phyloP scores from a whole-genome alignment of 2,113 vertebrate species.

The Formicarius rufipectus region DNA sequence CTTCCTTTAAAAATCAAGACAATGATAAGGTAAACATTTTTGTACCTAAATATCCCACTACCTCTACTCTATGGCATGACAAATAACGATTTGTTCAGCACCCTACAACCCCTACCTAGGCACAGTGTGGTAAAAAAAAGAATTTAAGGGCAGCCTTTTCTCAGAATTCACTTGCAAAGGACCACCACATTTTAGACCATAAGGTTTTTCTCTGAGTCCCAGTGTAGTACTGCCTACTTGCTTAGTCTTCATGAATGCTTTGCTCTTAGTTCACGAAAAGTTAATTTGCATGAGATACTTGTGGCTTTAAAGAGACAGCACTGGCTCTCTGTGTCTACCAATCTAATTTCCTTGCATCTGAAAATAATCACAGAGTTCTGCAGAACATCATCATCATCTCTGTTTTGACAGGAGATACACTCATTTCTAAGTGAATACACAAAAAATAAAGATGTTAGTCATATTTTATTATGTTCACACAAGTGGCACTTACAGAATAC shows the following conservation, averaged over 20 bases:
- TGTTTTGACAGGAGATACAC: background rate
- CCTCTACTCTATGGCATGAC: background rate
- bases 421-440: background rate
- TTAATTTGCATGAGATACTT: slow-evolving; percentile 47
- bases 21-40: background rate
- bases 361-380: slow-evolving; percentile 23
- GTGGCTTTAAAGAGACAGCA: slow-evolving; percentile 53
- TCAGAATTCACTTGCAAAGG: slow-evolving; percentile 4
- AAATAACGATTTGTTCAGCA: background rate
- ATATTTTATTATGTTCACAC: slow-evolving; percentile 28
- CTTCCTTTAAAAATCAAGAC: slow-evolving; percentile 25
- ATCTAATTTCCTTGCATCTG: slow-evolving; percentile 50
- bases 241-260: slow-evolving; percentile 35
- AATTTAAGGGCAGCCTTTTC: background rate
- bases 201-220: slow-evolving; percentile 21
- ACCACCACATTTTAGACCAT: background rate
- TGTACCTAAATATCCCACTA: slow-evolving; percentile 1
- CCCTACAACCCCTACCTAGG: background rate
- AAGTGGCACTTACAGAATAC: slow-evolving; percentile 39
- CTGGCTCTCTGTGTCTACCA: background rate
- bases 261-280: slow-evolving; percentile 26
- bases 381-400: background rate
- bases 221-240: slow-evolving; percentile 1
- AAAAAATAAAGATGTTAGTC: slow-evolving; percentile 19
- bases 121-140: background rate